Conservation (phyloP, 2,797 vertebrate species). For the Lerista edwardsae region DNA sequence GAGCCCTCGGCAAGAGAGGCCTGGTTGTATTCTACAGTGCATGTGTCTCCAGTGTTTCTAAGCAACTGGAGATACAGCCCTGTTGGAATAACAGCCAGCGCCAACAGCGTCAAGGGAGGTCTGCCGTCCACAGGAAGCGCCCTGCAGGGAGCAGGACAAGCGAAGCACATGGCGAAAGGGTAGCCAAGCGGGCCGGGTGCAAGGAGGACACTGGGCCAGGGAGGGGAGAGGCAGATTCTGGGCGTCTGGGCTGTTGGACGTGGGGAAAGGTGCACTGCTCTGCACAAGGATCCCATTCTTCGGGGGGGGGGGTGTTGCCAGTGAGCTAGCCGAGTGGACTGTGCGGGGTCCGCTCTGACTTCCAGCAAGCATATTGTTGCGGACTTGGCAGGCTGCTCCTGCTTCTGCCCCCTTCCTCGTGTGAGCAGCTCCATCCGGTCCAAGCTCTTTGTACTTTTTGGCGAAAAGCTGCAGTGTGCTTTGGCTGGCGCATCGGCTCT, state of each 20-base stretch:
- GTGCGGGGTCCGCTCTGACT: too few relatives aligned
- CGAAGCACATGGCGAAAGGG: rapidly evolving
- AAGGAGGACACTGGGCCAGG: not conserved
- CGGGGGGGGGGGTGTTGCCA: too few relatives aligned
- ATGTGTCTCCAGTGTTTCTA: slow-evolving; percentile 99
- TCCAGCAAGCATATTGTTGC: too few relatives aligned
- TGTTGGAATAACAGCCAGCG: slow-evolving; percentile 97
- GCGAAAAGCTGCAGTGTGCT: not conserved
- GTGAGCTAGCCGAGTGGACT: too few relatives aligned
- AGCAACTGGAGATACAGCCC: slow-evolving; percentile 93
- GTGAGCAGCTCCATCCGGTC: too few relatives aligned
- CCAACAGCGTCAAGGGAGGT: slow-evolving; percentile 63
- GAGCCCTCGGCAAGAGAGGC: slow-evolving; percentile 65
- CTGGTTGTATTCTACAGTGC: slow-evolving; percentile 99
- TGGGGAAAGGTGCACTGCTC: too few relatives aligned
- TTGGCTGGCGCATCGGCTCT: too few relatives aligned
- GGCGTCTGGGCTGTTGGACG: too few relatives aligned
- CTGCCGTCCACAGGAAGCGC: not conserved
- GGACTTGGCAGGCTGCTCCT: too few relatives aligned
- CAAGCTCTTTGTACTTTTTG: not conserved
- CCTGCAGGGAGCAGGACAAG: not conserved
- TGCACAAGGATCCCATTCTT: too few relatives aligned
- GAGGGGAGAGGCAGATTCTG: not conserved
- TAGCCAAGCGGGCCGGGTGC: too few relatives aligned
- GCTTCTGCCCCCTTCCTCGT: too few relatives aligned